Evolutionary conservation across 2,113 vertebrate species (phyloP), one percentile per base, ranked within the genome.

Genomic region (Saccopteryx bilineata): DNA sequence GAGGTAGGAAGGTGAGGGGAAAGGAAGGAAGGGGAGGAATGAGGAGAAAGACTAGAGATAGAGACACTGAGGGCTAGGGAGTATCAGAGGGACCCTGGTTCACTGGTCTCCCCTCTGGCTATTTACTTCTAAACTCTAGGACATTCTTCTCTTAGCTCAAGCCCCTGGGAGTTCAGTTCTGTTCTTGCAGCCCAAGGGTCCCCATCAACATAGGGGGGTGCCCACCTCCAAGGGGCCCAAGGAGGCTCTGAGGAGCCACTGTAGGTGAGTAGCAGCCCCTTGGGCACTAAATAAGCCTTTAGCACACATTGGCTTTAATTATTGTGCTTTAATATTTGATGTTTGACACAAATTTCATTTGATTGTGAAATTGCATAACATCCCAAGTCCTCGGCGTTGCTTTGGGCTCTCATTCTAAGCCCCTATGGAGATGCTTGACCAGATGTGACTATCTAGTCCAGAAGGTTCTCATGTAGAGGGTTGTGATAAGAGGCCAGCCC

Each of bases 251-350:
- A 65, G 33, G 31, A n/a, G 68, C 31, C 39, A 1, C 15, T 2
- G 0, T 28, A 7, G 2, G 3, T 12, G 74, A 8, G 13, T 33
- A 12, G 17, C 39, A 1, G 39, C 46, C 17, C 24, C 1, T 24
- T 0, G n/a, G 52, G 33, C 72, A 18, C 21, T 11, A 9, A 26
- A 48, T 13, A 4, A 8, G 39, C 5, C 31, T 21, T n/a, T 15
- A 8, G 14, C 21, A 5, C 19, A 0, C 4, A 28, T 1, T n/a
- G 60, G 63, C 60, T 82, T 14, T n/a, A 10, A 18, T 1, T 1
- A 1, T 0, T 12, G 56, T 4, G 1, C 39, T 68, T 31, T 7
- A 9, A 1, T 21, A n/a, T 56, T 68, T 0, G 0, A 50, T 7
- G 23, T 17, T 52, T 18, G 82, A 50, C 60, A n/a, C 6, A 10